A percentile compares a stretch with the other conserved stretches of the same genome.
Evolutionary conservation across 2,113 vertebrate species (phyloP).

Genomic region (Pseudorhombus dupliciocellatus): DNA sequence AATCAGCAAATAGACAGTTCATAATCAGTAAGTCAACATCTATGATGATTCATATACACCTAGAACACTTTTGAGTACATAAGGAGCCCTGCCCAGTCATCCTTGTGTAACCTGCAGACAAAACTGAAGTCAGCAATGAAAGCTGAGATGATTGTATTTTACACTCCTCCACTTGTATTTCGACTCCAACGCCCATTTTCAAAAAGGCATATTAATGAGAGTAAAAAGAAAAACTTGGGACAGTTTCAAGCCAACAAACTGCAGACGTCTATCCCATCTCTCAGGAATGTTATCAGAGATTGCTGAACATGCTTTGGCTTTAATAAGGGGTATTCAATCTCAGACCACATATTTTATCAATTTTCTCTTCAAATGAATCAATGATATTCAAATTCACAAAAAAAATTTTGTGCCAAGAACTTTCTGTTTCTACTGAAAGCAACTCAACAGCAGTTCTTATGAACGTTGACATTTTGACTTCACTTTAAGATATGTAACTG

Average conservation of each 20-base stretch:
- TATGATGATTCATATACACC: not conserved
- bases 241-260: not conserved
- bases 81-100: not conserved
- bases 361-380: constrained; percentile 18
- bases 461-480: too few relatives aligned
- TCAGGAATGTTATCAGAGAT: constrained; percentile 56
- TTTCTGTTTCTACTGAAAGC: not conserved
- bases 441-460: not conserved
- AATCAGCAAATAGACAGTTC: not conserved
- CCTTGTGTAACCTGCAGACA: not conserved
- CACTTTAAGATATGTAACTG: too few relatives aligned
- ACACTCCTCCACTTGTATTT: too few relatives aligned
- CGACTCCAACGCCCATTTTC: too few relatives aligned
- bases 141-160: not conserved
- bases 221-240: not conserved
- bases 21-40: not conserved
- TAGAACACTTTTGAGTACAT: not conserved
- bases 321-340: constrained; percentile 5
- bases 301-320: constrained; percentile 13
- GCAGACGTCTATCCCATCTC: constrained; percentile 7
- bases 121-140: not conserved
- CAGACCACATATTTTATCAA: constrained; percentile 9
- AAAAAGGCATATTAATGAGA: not conserved
- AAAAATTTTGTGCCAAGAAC: not conserved
- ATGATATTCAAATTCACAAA: constrained; percentile 16